A percentile compares a stretch with the other conserved stretches of the same genome.
These are phyloP conservation scores for Stenolophus ochropezus DNA, from an alignment of 2,888 invertebrate genomes.

Conservation along the genomic window DNA sequence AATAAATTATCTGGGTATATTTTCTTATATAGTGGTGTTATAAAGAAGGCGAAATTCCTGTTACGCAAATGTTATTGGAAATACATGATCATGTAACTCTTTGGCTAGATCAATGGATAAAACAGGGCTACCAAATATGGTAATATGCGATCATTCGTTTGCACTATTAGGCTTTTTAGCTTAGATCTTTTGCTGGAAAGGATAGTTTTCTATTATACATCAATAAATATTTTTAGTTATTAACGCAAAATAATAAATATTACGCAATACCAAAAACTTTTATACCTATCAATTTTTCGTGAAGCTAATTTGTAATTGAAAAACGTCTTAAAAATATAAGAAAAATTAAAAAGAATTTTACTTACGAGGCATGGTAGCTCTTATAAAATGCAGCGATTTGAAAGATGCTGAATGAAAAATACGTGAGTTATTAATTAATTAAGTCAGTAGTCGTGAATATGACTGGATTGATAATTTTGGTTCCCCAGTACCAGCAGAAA, in stretches of 20 bases:
- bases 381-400: neutral
- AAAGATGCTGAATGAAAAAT: neutral
- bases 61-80: constrained; percentile 63
- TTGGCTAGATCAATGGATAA: constrained; percentile 63
- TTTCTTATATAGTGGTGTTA: constrained; percentile 61
- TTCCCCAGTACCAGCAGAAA: neutral
- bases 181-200: constrained; percentile 58
- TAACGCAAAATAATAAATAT: neutral
- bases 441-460: neutral
- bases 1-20: constrained; percentile 55
- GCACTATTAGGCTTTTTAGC: constrained; percentile 63
- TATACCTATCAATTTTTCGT: neutral
- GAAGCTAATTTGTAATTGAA: neutral
- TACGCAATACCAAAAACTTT: neutral
- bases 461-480: neutral
- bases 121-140: constrained; percentile 62
- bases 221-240: neutral
- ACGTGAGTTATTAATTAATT: neutral
- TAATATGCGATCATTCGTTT: constrained; percentile 61
- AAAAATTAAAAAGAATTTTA: neutral
- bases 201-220: neutral
- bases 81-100: constrained; percentile 60
- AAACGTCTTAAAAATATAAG: neutral
- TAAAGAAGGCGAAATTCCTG: constrained; percentile 61
- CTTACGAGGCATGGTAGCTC: neutral